These are phyloP conservation scores for Pelodiscus sinensis DNA, from an alignment of 2,113 vertebrate genomes.

Conservation along the genomic window DNA sequence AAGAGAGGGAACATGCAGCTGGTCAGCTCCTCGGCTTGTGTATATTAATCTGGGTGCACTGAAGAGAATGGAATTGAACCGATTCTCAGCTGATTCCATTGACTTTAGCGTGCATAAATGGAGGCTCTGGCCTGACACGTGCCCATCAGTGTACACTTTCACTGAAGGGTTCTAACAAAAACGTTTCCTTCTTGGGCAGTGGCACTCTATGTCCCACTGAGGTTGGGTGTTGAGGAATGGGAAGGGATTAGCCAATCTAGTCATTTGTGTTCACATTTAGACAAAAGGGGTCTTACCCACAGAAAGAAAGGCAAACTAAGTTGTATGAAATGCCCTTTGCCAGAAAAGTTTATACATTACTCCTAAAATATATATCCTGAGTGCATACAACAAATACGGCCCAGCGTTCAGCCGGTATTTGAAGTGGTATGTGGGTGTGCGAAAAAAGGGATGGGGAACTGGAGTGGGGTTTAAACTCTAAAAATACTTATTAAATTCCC, in stretches of 20 bases:
- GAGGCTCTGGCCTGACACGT: neutral
- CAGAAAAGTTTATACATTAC: neutral
- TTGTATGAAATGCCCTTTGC: neutral
- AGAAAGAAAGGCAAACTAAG: neutral
- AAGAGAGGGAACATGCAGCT: fast-evolving
- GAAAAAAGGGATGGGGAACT: neutral
- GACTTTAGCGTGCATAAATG: neutral
- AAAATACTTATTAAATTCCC: neutral
- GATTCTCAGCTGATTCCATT: neutral
- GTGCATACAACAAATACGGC: neutral
- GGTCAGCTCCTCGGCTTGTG: fast-evolving
- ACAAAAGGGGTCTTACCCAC: neutral
- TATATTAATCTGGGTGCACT: neutral
- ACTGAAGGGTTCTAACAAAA: neutral
- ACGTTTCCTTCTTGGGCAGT: neutral
- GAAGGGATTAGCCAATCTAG: neutral
- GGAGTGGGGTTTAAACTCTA: neutral
- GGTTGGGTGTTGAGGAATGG: neutral
- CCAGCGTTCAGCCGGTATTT: neutral
- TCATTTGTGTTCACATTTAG: neutral
- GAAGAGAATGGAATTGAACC: neutral
- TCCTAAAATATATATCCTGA: neutral
- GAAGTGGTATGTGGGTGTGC: neutral
- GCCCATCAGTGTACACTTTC: neutral
- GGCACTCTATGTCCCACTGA: neutral